These are phyloP conservation scores for Remorina albescens DNA, from an alignment of 2,797 vertebrate genomes.

Conservation along the genomic window DNA sequence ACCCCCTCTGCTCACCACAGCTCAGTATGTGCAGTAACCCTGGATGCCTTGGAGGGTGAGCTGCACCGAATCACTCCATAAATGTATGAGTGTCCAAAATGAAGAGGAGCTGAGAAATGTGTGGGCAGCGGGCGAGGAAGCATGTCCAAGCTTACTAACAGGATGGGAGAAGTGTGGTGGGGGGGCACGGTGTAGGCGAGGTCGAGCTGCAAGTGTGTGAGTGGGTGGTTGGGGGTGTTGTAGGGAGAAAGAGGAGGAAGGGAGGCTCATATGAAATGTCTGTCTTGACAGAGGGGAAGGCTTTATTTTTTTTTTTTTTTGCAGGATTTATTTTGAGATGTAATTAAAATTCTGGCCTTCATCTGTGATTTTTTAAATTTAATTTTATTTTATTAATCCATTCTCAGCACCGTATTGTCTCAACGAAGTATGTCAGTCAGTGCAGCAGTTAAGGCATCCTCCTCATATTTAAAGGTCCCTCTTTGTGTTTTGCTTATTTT, in stretches of 20 bases:
- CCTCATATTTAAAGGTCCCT: background rate
- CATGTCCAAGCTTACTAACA: constrained; percentile 78
- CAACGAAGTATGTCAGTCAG: background rate
- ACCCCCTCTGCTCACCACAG: constrained; percentile 33
- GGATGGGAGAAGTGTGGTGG: constrained; percentile 46
- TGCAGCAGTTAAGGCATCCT: background rate
- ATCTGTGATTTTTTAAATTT: constrained; percentile 2
- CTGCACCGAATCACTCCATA: constrained; percentile 80
- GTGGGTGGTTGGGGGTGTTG: constrained; percentile 38
- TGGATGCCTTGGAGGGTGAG: constrained; percentile 73
- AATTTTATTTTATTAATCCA: background rate
- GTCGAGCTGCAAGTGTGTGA: constrained; percentile 46
- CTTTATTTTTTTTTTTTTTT: too few relatives aligned
- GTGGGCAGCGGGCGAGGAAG: constrained; percentile 78
- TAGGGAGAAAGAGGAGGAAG: constrained; percentile 35
- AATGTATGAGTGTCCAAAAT: constrained; percentile 85
- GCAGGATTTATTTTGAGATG: constrained; percentile 44
- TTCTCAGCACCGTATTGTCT: constrained; percentile 5
- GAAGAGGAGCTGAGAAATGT: constrained; percentile 80
- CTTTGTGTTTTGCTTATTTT: background rate
- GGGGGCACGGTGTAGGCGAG: constrained; percentile 31
- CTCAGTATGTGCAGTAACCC: constrained; percentile 74
- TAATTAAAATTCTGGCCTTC: constrained; percentile 31
- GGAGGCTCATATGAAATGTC: constrained; percentile 38
- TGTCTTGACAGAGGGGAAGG: constrained; percentile 33